Evolutionary conservation across 2,797 vertebrate species (phyloP).

Genomic region (Podarcis lilfordi): DNA sequence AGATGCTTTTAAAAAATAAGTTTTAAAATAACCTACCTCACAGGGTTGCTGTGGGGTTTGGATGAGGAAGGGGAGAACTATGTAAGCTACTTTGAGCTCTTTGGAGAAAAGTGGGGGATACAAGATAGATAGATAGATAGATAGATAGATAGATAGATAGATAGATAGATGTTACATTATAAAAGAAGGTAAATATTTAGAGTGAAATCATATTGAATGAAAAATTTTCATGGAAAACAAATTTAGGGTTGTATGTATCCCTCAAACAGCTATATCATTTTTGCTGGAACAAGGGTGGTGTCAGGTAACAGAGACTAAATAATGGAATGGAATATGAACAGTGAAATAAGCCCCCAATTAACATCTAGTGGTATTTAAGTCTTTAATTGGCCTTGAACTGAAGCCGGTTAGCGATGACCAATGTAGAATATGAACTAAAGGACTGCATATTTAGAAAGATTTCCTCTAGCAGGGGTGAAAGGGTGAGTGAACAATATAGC

Average conservation of each 20-base stretch:
- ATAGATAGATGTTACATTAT: too few species aligned
- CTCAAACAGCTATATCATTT: constrained; percentile 27
- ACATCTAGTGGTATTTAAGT: not conserved
- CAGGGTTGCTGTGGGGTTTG: too few species aligned
- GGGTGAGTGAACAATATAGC: not conserved
- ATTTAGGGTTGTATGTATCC: constrained; percentile 7
- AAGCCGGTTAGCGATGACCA: constrained; percentile 20
- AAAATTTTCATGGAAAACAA: constrained; percentile 16
- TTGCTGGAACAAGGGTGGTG: not conserved
- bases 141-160: too few species aligned
- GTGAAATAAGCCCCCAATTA: constrained; percentile 17
- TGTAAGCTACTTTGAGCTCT: too few species aligned
- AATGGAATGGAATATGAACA: constrained; percentile 3
- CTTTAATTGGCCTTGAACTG: not conserved
- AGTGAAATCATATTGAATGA: constrained; percentile 1
- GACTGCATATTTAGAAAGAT: not conserved
- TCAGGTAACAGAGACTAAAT: constrained; percentile 13
- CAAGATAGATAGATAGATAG: too few species aligned
- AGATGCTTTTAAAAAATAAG: not conserved
- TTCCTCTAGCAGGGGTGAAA: not conserved
- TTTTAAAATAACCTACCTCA: too few species aligned
- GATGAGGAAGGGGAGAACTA: too few species aligned
- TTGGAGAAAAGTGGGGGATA: too few species aligned
- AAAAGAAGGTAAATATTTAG: constrained; percentile 14
- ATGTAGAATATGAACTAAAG: constrained; percentile 9